Evolutionary conservation across 2,113 vertebrate species (phyloP).

Genomic region (Platysteira castanea): DNA sequence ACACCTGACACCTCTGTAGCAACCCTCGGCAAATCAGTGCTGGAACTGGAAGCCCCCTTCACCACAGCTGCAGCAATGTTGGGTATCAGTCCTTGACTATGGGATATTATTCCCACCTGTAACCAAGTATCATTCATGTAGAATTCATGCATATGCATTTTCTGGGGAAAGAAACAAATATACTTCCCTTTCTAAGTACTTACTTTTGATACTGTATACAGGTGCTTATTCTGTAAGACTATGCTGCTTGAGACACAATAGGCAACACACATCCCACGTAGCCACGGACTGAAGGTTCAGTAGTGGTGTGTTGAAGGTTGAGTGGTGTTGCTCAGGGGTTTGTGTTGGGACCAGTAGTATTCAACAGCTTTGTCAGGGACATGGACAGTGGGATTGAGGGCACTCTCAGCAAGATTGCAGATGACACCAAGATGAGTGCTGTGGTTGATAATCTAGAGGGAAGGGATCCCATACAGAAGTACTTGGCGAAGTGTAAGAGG

Average conservation of each 20-base stretch:
- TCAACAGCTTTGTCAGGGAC: neutral
- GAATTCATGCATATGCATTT: neutral
- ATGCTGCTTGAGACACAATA: neutral
- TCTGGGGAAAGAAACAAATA: neutral
- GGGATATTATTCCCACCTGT: neutral
- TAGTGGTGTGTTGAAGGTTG: neutral
- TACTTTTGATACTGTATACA: neutral
- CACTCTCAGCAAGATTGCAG: neutral
- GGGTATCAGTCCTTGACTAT: neutral
- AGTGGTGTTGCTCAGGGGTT: neutral
- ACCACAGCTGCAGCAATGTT: neutral
- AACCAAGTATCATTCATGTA: neutral
- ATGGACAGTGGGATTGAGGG: neutral
- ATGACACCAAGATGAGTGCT: neutral
- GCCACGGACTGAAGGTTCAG: fast-evolving
- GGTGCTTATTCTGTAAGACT: neutral
- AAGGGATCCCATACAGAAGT: neutral
- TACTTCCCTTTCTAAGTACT: neutral
- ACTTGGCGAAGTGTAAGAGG: neutral
- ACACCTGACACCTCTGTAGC: neutral
- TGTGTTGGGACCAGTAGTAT: fast-evolving
- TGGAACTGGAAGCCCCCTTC: neutral
- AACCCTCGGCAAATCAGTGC: fast-evolving
- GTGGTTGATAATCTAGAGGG: neutral
- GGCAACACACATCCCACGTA: neutral